Conservation (phyloP, 2,797 vertebrate species). For the Ctenochaetus hawaiiensis region DNA sequence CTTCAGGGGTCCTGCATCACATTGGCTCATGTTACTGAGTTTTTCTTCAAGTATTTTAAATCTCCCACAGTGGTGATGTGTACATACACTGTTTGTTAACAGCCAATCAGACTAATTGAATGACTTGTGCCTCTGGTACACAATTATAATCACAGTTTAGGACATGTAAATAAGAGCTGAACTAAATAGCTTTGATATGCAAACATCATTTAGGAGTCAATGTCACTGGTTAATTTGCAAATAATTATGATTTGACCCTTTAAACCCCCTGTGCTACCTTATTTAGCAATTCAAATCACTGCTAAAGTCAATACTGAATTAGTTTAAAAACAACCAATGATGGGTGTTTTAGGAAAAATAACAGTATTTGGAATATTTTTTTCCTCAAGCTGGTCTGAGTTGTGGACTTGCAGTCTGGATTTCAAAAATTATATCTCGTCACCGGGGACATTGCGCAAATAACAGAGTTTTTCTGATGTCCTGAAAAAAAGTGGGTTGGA, state of each 20-base stretch:
- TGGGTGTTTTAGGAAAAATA: not conserved
- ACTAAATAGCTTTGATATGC: constrained; percentile 14
- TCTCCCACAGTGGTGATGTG: constrained; percentile 29
- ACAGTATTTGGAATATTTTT: not conserved
- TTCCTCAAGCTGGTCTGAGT: not conserved
- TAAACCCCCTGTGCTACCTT: not conserved
- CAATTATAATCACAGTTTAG: constrained; percentile 9
- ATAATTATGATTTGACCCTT: constrained; percentile 22
- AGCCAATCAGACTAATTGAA: constrained; percentile 21
- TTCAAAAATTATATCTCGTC: constrained; percentile 6
- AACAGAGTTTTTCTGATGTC: not conserved
- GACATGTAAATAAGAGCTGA: constrained; percentile 8
- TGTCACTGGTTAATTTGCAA: constrained; percentile 13
- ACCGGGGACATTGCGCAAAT: not conserved
- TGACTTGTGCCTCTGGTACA: constrained; percentile 18
- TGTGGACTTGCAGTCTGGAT: not conserved
- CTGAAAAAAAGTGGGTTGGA: not conserved
- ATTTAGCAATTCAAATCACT: constrained; percentile 18
- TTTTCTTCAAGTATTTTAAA: constrained; percentile 18
- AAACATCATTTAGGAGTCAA: constrained; percentile 23
- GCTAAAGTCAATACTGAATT: constrained; percentile 18
- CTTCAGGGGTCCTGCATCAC: constrained; percentile 11
- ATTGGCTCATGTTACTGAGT: not conserved
- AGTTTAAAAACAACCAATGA: not conserved
- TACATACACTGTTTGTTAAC: constrained; percentile 25